phyloP scores from a whole-genome alignment of 2,888 invertebrate species.

The Zygothrica quintamaculata region DNA sequence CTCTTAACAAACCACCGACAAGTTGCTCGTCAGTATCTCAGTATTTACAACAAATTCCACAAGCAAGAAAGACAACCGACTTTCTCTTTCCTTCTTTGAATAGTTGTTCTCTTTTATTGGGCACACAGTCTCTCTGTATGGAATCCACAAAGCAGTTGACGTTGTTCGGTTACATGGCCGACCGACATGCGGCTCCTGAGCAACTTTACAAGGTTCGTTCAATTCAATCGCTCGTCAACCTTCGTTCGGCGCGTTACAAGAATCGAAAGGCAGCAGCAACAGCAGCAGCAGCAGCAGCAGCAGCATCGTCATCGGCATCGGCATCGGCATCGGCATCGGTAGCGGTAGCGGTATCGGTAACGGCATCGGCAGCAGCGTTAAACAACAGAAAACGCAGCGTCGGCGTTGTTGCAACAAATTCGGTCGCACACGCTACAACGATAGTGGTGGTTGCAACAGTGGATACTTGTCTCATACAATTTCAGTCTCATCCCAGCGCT shows the following conservation, averaged over 20 bases:
- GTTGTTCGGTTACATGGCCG: conserved; percentile 44
- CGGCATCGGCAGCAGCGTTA: conserved; percentile 11
- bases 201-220: conserved; percentile 62
- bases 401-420: conserved; percentile 49
- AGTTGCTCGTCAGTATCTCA: background rate
- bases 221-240: conserved; percentile 78
- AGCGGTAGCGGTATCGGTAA: conserved; percentile 5
- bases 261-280: conserved; percentile 45
- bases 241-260: conserved; percentile 78
- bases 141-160: conserved; percentile 49
- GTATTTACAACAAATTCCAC: conserved; percentile 21
- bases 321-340: conserved; percentile 9
- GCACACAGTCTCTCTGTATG: conserved; percentile 25
- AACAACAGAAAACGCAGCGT: conserved; percentile 23
- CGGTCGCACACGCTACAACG: conserved; percentile 37
- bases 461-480: conserved; percentile 41
- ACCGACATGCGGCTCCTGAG: conserved; percentile 47
- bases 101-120: conserved; percentile 12
- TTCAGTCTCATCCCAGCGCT: conserved; percentile 80
- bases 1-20: no score
- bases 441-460: conserved; percentile 48
- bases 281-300: conserved; percentile 7
- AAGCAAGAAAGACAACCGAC: conserved; percentile 25
- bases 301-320: conserved; percentile 3
- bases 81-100: conserved; percentile 1